phyloP scores from a whole-genome alignment of 35 echinoderm and acorn worm species.

The Diadema setosum region DNA sequence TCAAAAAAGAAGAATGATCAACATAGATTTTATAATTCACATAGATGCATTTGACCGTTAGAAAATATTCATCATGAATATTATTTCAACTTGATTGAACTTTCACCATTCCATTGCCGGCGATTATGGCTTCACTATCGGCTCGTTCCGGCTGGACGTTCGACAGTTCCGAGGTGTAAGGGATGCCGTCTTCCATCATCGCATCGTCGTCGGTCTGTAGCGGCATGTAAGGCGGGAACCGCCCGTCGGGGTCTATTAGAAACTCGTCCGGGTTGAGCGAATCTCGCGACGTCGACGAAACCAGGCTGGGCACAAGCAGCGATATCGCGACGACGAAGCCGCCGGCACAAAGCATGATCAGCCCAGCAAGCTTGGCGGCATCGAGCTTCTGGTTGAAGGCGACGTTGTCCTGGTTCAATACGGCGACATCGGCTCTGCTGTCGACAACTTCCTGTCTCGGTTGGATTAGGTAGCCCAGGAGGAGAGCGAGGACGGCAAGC shows the following conservation, averaged over 20 bases:
- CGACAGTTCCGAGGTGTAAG: conserved; percentile 85
- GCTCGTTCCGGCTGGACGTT: conserved; percentile 83
- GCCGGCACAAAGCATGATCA: conserved; percentile 84
- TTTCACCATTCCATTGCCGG: conserved; percentile 72
- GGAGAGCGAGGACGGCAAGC: conserved; percentile 65
- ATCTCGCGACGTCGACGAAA: conserved; percentile 41
- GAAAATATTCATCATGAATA: too few relatives aligned
- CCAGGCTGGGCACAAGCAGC: conserved; percentile 69
- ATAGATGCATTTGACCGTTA: too few relatives aligned
- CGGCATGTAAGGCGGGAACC: conserved; percentile 95
- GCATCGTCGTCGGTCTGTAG: conserved; percentile 47
- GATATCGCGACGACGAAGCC: conserved; percentile 84
- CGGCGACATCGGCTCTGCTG: conserved; percentile 55
- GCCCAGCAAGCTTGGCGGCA: conserved; percentile 76
- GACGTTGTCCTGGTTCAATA: conserved; percentile 75
- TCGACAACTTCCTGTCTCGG: conserved; percentile 61
- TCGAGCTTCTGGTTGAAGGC: conserved; percentile 83
- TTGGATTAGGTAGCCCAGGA: conserved; percentile 78
- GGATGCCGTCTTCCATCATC: conserved; percentile 80
- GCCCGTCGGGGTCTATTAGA: conserved; percentile 58
- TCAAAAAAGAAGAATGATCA: too few relatives aligned
- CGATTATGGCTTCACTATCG: conserved; percentile 67
- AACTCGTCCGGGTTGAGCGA: conserved; percentile 40
- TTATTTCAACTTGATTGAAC: conserved; percentile 52
- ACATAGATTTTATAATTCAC: too few relatives aligned